phyloP scores from a whole-genome alignment of 1,140 invertebrate species.

The Drosophila nikananu region DNA sequence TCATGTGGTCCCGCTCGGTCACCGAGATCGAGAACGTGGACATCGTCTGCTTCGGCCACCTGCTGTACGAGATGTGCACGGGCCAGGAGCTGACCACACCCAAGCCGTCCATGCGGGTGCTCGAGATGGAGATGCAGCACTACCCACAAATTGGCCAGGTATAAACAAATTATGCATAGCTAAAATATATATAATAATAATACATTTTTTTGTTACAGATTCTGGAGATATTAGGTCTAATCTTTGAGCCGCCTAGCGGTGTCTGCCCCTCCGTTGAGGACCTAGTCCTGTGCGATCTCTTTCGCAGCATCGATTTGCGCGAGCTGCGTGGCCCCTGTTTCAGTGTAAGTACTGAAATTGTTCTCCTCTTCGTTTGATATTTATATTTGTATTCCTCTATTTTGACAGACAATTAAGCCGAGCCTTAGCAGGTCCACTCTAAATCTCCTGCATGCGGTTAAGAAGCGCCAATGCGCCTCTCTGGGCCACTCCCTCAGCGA shows the following conservation, averaged over 20 bases:
- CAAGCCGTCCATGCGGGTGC: slow-evolving; percentile 89
- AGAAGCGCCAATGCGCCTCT: slow-evolving; percentile 83
- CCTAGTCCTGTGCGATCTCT: slow-evolving; percentile 92
- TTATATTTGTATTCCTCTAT: too few species aligned
- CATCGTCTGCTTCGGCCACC: slow-evolving; percentile 92
- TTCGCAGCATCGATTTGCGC: slow-evolving; percentile 94
- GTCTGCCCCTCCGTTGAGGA: slow-evolving; percentile 91
- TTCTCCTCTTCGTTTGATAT: too few species aligned
- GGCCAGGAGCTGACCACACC: slow-evolving; percentile 92
- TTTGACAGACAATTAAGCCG: slow-evolving; percentile 82
- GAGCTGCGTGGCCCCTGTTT: slow-evolving; percentile 91
- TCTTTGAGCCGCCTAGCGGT: slow-evolving; percentile 90
- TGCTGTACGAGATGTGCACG: slow-evolving; percentile 96
- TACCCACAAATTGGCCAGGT: slow-evolving; percentile 89
- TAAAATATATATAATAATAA: background rate
- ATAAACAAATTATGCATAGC: too few species aligned
- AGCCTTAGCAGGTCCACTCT: slow-evolving; percentile 84
- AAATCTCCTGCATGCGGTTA: slow-evolving; percentile 81
- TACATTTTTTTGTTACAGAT: slow-evolving; percentile 86
- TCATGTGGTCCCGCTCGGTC: slow-evolving; percentile 86
- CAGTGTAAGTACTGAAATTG: slow-evolving; percentile 85
- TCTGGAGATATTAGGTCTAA: slow-evolving; percentile 91
- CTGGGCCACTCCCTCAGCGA: slow-evolving; percentile 83
- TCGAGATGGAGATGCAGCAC: slow-evolving; percentile 90
- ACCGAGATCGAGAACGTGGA: slow-evolving; percentile 88